Evolutionary conservation across 53 echinoderm and acorn worm genomes (phyloP), one percentile per base, ranked within the genome.

Genomic region (Echinarachnius parma): DNA sequence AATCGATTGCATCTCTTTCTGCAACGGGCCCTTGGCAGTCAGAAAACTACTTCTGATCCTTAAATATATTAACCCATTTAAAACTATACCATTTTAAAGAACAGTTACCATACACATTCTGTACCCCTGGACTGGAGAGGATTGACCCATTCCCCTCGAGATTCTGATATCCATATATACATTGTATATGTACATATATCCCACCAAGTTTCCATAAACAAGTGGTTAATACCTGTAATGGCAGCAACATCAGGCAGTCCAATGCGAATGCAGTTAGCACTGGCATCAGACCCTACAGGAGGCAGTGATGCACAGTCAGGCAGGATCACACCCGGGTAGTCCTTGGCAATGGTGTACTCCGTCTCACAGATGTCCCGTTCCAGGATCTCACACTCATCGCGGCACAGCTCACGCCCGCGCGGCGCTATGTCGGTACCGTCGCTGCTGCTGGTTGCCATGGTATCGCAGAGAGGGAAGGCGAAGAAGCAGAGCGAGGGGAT

Each of bases 401-500:
- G 80, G 34, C 98, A 98, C 3, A 98, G 78, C 74, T 88, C 80
- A 16, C 91, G 80, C 14, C 86, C 86, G 11, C 36, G 35, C 19
- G 21, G 13, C 52, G 14, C 13, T 39, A 7, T 13, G 7, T 13
- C 7, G 39, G 7, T 13, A 7, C 39, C 39, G 13, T 39, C 39
- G 2, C 63, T 63, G n/a, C 48, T 36, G 23, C 80, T 75, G 13
- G 62, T 34, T 3, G 52, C 48, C 4, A 78, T 55, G 16, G 60
- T 46, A 16, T 86, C 91, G 28, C 98, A 98, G 62, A 85, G 76
- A 3, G 91, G 98, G 58, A 98, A 98, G 19, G 98, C 91, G 31
- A 88, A 98, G 77, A 92, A 88, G 68, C 98, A 98, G 35, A 98
- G 87, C 15, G 98, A 98, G 0, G 98, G 98, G 67, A 98, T 91